phyloP scores from a whole-genome alignment of 2,888 invertebrate species.

The Brachypalpus laphriformis region DNA sequence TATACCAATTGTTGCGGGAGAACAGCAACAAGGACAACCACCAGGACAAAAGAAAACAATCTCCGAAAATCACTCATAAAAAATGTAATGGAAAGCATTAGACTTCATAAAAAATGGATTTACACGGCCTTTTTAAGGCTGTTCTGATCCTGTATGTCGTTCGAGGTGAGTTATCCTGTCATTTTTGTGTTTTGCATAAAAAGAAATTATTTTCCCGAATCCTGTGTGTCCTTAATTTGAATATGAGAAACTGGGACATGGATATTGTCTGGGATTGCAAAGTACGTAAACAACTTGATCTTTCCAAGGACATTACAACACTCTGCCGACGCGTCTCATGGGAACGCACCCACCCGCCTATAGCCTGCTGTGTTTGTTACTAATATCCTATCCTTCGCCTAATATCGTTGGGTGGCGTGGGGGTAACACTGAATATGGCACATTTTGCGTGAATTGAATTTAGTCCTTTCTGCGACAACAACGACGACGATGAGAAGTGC shows the following conservation, averaged over 20 bases:
- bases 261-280: constrained; percentile 32
- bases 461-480: constrained; percentile 34
- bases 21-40: constrained; percentile 11
- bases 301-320: constrained; percentile 28
- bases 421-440: constrained; percentile 11
- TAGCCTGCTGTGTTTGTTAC: constrained; percentile 10
- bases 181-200: constrained; percentile 20
- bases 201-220: constrained; percentile 3
- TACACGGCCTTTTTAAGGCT: constrained; percentile 83
- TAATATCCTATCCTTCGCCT: neutral
- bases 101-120: constrained; percentile 83
- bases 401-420: neutral
- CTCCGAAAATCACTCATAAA: constrained; percentile 76
- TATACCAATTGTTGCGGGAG: neutral
- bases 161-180: constrained; percentile 80
- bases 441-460: constrained; percentile 49
- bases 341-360: neutral
- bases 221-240: constrained; percentile 45
- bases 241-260: constrained; percentile 45
- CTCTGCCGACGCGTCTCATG: neutral
- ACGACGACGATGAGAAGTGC: constrained; percentile 21
- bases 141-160: constrained; percentile 82
- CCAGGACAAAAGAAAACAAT: constrained; percentile 52
- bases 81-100: constrained; percentile 83
- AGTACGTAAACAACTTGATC: constrained; percentile 59